Base-by-base conservation (phyloP, 2,888 invertebrate species). In the Acanthosepion pharaonis region DNA sequence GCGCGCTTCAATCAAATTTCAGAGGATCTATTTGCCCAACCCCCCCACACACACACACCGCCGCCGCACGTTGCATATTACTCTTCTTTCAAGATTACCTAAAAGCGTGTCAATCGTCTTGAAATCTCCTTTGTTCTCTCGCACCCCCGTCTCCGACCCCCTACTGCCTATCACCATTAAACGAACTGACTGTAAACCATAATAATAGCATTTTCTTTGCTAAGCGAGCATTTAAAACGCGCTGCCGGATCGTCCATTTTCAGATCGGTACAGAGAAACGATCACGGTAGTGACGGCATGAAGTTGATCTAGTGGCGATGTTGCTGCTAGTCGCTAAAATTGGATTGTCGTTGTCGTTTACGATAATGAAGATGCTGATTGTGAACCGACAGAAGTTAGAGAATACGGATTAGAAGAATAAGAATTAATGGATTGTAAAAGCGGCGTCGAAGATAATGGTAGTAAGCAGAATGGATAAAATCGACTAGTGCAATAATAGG, bases 41-140 rank as follows among this genome's bases (percentile, higher is more conserved):
- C n/a, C n/a, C n/a, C n/a, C n/a, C n/a, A n/a, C n/a, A n/a, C n/a
- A n/a, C n/a, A n/a, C n/a, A n/a, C n/a, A n/a, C n/a, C 42, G 1
- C 42, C 42, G 1, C 42, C 42, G 3, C 42, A 42, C 42, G n/a
- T 8, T 78, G 9, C 8, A 15, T 28, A 78, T 78, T 78, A 9
- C 8, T 8, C 78, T 9, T n/a, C 78, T 78, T 78, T 78, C 78
- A 5, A 1, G 78, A 6, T 78, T n/a, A 15, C n/a, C 78, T 78
- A 78, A 78, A n/a, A n/a, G 78, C 78, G 78, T 78, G 78, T 78
- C 78, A 78, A 78, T 78, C 15, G 78, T 78, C 78, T 78, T 78
- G 8, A n/a, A 78, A 78, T 78, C 78, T 59, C 20, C 59, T 78
- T 78, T 78, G 78, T 78, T 78, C 78, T 78, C 78, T 28, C 78